phyloP scores from a whole-genome alignment of 2,113 vertebrate genomes.

The Addax nasomaculatus region DNA sequence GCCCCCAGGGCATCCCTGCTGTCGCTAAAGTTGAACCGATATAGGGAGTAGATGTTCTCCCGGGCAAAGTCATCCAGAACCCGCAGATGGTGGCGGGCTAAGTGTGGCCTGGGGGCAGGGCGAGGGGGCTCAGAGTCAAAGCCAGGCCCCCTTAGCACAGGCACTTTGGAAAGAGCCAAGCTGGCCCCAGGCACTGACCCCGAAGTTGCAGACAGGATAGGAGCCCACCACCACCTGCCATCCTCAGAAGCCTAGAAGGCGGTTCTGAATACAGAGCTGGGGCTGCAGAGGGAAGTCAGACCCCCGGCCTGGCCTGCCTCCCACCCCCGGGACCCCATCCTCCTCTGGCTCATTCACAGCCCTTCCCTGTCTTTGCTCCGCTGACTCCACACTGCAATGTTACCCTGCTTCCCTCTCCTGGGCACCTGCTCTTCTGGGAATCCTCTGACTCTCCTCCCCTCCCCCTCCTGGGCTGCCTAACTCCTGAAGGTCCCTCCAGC shows the following conservation, averaged over 20 bases:
- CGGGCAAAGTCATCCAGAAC: conserved; percentile 73
- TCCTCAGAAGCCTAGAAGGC: background rate
- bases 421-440: background rate
- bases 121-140: background rate
- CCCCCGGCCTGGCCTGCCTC: background rate
- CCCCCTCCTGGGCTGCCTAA: background rate
- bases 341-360: background rate
- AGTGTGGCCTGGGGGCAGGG: conserved; percentile 58
- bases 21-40: conserved; percentile 43
- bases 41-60: conserved; percentile 60
- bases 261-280: rapidly evolving
- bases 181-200: background rate
- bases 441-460: background rate
- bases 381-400: background rate
- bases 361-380: background rate
- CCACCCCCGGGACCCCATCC: background rate
- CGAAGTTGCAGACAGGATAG: background rate
- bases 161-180: no score
- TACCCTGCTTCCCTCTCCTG: background rate
- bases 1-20: rapidly evolving
- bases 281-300: background rate
- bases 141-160: rapidly evolving
- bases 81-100: conserved; percentile 47
- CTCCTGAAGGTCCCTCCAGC: background rate
- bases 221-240: background rate